Percentiles rank a stretch among this genome's conserved stretches.
phyloP scores from a whole-genome alignment of 1,140 invertebrate species.

The Trichonephila inaurata region DNA sequence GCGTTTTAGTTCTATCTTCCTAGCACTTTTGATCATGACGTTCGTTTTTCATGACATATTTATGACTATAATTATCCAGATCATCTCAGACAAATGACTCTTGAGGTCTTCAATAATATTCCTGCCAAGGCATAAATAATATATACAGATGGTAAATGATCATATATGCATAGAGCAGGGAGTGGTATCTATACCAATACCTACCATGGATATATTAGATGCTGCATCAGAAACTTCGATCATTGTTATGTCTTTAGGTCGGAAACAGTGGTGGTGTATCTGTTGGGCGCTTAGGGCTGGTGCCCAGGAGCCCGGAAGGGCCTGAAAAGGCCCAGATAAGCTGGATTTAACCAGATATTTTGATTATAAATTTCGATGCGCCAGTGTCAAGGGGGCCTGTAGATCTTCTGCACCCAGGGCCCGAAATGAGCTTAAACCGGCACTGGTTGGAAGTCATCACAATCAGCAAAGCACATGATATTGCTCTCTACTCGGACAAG shows the following conservation, averaged over 20 bases:
- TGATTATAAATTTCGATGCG: no score
- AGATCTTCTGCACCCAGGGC: no score
- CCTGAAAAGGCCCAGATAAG: no score
- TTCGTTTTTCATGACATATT: not conserved
- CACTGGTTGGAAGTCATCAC: no score
- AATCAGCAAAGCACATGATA: not conserved
- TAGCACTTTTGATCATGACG: not conserved
- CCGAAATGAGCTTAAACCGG: no score
- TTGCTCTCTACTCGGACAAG: not conserved
- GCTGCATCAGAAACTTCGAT: not conserved
- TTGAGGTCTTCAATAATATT: conserved; percentile 23
- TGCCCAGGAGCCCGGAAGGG: no score
- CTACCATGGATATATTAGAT: not conserved
- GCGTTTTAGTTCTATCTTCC: not conserved
- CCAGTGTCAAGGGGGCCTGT: no score
- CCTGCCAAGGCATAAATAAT: not conserved
- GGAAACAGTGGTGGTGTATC: no score
- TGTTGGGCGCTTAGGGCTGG: no score
- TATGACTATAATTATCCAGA: not conserved
- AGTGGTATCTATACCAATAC: not conserved
- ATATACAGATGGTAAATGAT: not conserved
- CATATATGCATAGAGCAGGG: not conserved
- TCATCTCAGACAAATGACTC: not conserved
- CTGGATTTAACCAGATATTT: no score
- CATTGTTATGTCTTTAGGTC: conserved; percentile 5